Conservation (phyloP, 2,888 invertebrate species). For the Eupithecia tripunctaria region DNA sequence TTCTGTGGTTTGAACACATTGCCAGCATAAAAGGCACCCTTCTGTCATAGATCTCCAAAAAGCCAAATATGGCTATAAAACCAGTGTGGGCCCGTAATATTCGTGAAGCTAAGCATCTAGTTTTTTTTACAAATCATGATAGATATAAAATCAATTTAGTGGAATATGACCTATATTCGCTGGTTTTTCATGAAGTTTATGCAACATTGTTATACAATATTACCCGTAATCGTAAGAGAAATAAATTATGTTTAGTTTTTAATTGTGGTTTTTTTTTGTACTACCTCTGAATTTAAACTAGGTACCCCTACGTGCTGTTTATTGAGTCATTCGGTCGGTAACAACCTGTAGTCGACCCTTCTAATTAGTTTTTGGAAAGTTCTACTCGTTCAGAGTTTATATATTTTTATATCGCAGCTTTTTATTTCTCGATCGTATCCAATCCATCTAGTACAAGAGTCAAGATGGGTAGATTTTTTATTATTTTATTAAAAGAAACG, state of each 20-base stretch:
- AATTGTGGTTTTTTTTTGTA: constrained; percentile 6
- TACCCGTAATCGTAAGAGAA: constrained; percentile 43
- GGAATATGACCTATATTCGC: constrained; percentile 41
- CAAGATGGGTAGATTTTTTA: too few relatives aligned
- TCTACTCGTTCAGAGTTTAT: too few relatives aligned
- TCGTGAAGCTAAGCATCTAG: neutral
- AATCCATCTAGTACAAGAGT: too few relatives aligned
- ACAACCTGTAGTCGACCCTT: too few relatives aligned
- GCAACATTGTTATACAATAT: constrained; percentile 44
- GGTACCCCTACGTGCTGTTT: too few relatives aligned
- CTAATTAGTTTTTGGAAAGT: too few relatives aligned
- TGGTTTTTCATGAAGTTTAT: constrained; percentile 40
- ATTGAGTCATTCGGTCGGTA: too few relatives aligned
- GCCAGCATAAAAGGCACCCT: neutral
- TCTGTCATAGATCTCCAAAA: neutral
- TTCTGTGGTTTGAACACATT: too few relatives aligned
- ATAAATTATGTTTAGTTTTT: constrained; percentile 47
- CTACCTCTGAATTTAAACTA: too few relatives aligned
- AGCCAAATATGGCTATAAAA: neutral
- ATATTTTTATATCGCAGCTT: too few relatives aligned
- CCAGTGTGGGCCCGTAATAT: neutral
- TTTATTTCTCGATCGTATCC: too few relatives aligned
- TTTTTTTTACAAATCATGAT: constrained; percentile 17
- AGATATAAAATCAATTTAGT: constrained; percentile 11
- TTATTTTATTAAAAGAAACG: too few relatives aligned